Percentiles rank a stretch among this genome's conserved stretches.
Conservation (phyloP, 2,888 invertebrate species). For the Hydropsyche betteni region DNA sequence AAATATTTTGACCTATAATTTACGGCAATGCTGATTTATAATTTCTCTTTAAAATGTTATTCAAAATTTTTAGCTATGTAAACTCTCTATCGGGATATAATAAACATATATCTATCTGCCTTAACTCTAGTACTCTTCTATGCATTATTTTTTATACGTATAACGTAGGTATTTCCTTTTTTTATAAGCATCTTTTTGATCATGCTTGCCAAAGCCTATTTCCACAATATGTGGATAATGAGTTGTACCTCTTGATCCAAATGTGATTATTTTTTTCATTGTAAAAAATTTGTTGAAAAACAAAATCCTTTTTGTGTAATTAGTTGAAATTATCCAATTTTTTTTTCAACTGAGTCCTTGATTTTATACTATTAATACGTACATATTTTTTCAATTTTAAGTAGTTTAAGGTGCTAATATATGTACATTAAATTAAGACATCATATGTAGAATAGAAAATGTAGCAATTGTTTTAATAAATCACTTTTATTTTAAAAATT, state of each 20-base stretch:
- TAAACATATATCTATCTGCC: constrained; percentile 54
- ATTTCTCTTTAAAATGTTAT: constrained; percentile 59
- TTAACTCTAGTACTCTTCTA: constrained; percentile 51
- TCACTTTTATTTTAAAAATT: constrained; percentile 61
- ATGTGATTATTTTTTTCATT: no score
- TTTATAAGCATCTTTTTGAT: no score
- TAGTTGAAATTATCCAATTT: no score
- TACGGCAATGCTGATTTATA: constrained; percentile 69
- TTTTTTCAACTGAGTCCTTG: no score
- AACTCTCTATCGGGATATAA: constrained; percentile 52
- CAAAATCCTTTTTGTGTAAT: no score
- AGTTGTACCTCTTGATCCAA: no score
- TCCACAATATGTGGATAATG: no score
- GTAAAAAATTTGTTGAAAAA: no score
- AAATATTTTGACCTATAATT: constrained; percentile 59
- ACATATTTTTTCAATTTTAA: constrained; percentile 2
- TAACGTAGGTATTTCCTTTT: neutral
- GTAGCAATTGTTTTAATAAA: constrained; percentile 62
- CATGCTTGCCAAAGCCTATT: no score
- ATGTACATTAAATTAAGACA: constrained; percentile 29
- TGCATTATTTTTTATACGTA: constrained; percentile 50
- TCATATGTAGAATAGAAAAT: constrained; percentile 37
- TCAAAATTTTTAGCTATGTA: constrained; percentile 58
- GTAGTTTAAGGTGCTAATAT: constrained; percentile 35
- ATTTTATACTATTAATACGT: no score